Evolutionary conservation across 2,797 vertebrate species (phyloP).

Genomic region (Neosilurus hyrtlii): DNA sequence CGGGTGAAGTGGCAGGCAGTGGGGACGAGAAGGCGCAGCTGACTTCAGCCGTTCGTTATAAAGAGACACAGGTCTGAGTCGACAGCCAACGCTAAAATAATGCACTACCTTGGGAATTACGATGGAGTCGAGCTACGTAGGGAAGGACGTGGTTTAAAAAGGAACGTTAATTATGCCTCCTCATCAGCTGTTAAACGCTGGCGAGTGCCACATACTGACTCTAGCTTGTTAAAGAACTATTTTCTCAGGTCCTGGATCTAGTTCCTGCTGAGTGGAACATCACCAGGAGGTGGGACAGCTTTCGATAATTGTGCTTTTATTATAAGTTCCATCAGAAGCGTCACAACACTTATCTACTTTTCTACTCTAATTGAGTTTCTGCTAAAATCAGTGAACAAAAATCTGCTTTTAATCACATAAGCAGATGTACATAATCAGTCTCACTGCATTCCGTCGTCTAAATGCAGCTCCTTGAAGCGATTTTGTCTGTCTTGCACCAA

Average conservation of each 20-base stretch:
- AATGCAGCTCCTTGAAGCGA: conserved; percentile 44
- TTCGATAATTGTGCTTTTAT: background rate
- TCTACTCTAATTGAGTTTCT: too few relatives aligned
- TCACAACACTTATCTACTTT: background rate
- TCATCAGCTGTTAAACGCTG: conserved; percentile 38
- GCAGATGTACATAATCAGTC: background rate
- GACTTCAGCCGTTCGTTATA: conserved; percentile 59
- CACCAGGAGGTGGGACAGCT: background rate
- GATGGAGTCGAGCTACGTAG: conserved; percentile 22
- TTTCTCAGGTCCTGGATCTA: background rate
- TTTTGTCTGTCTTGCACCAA: conserved; percentile 39
- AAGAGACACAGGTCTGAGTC: conserved; percentile 45
- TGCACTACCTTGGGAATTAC: conserved; percentile 41
- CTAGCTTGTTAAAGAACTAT: conserved; percentile 24
- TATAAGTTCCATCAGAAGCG: too few relatives aligned
- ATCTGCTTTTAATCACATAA: background rate
- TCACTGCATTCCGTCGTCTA: background rate
- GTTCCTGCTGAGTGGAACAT: background rate
- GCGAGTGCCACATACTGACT: conserved; percentile 8
- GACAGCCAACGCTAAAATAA: conserved; percentile 54
- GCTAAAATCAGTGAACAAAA: background rate
- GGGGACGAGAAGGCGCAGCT: conserved; percentile 50
- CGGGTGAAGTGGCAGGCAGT: conserved; percentile 45
- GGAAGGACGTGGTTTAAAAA: conserved; percentile 38
- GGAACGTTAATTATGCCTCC: conserved; percentile 41